These are phyloP conservation scores for Micromesistius poutassou DNA, from an alignment of 2,797 vertebrate genomes.

Conservation along the genomic window DNA sequence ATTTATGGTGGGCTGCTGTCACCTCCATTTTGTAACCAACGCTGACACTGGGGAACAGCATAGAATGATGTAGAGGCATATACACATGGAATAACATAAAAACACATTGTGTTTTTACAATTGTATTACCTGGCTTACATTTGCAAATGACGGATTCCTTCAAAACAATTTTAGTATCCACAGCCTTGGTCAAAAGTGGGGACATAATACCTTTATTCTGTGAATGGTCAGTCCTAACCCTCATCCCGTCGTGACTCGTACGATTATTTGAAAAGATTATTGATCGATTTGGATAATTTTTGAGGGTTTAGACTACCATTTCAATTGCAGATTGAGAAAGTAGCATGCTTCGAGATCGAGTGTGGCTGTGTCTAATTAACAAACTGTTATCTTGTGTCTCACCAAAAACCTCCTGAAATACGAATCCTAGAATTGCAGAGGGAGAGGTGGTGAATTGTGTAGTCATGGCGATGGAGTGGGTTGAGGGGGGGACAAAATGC, in stretches of 20 bases:
- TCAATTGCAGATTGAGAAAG: too few species aligned
- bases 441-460: slow-evolving; percentile 13
- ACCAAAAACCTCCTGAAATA: not conserved
- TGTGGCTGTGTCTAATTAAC: too few species aligned
- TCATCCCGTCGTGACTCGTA: not conserved
- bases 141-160: not conserved
- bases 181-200: not conserved
- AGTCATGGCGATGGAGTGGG: slow-evolving; percentile 25
- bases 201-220: not conserved
- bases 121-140: not conserved
- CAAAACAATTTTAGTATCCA: not conserved
- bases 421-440: not conserved
- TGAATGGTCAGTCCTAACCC: not conserved
- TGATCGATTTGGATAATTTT: too few species aligned
- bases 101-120: not conserved
- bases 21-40: slow-evolving; percentile 3
- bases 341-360: too few species aligned
- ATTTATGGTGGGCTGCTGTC: slow-evolving; percentile 1
- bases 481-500: slow-evolving; percentile 26
- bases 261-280: not conserved
- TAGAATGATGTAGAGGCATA: not conserved
- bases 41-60: not conserved
- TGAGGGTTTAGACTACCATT: too few species aligned
- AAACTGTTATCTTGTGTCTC: not conserved
- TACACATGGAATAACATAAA: not conserved